Conservation (phyloP, 2,113 vertebrate genomes). For the Lasiurus borealis region DNA sequence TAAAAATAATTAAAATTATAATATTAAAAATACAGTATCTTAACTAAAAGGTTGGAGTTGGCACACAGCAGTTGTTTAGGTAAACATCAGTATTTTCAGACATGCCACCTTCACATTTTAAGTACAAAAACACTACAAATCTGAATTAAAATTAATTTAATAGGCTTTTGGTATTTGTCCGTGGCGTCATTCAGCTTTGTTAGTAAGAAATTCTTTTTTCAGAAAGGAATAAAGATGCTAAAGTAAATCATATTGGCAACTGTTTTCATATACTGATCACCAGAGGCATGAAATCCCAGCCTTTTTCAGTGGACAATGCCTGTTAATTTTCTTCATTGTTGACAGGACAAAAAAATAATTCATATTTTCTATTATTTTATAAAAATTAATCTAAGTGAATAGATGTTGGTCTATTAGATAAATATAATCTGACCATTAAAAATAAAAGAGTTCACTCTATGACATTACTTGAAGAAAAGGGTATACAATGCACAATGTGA, state of each 20-base stretch:
- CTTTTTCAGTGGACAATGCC: background rate
- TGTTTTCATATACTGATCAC: background rate
- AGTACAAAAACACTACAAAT: background rate
- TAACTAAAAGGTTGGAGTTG: background rate
- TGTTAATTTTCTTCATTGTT: background rate
- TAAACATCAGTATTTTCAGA: background rate
- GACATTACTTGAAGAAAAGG: background rate
- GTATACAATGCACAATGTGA: background rate
- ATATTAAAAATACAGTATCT: background rate
- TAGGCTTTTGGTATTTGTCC: background rate
- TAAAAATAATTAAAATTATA: background rate
- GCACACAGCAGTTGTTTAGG: background rate
- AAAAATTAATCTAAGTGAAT: conserved; percentile 1
- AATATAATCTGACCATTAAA: background rate
- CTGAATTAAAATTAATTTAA: conserved; percentile 30
- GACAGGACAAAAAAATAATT: background rate
- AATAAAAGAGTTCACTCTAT: background rate
- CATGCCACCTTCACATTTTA: background rate
- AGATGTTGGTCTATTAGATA: background rate
- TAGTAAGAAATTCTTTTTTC: background rate
- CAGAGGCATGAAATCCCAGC: background rate
- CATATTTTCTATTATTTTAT: background rate
- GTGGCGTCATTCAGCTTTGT: background rate
- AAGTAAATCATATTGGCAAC: background rate
- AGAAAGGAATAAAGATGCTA: background rate